A percentile compares a stretch with the other conserved stretches of the same genome.
Evolutionary conservation across 92 coral and sea anemone genomes (phyloP).

Genomic region (Epizoanthus rinbou): DNA sequence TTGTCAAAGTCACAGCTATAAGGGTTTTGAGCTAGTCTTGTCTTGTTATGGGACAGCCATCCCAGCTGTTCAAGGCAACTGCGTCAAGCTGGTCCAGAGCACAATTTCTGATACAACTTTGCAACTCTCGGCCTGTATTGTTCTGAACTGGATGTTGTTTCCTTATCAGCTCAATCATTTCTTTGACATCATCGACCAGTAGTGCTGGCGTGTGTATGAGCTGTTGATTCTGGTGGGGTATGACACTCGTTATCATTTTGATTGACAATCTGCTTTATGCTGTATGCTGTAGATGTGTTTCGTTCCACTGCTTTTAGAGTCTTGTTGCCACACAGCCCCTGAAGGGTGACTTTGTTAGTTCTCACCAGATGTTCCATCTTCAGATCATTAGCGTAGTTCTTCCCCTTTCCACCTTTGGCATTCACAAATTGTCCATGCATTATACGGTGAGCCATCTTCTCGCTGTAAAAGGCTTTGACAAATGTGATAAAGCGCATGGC

Average conservation of each 20-base stretch:
- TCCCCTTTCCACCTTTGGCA: conserved; percentile 43
- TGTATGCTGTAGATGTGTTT: conserved; percentile 23
- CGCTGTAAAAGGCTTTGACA: conserved; percentile 53
- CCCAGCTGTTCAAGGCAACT: conserved; percentile 48
- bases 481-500: conserved; percentile 64
- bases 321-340: conserved; percentile 57
- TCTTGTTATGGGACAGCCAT: conserved; percentile 46
- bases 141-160: conserved; percentile 39
- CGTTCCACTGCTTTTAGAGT: conserved; percentile 59
- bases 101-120: conserved; percentile 46
- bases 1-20: conserved; percentile 23
- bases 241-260: conserved; percentile 41
- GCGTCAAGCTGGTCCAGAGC: conserved; percentile 57
- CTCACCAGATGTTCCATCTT: conserved; percentile 42
- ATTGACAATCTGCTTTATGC: conserved; percentile 5
- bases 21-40: not conserved
- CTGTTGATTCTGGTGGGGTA: conserved; percentile 51
- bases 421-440: conserved; percentile 71
- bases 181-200: conserved; percentile 46
- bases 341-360: conserved; percentile 36
- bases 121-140: conserved; percentile 36
- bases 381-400: conserved; percentile 42
- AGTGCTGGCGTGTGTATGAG: conserved; percentile 54
- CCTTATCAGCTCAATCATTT: conserved; percentile 37
- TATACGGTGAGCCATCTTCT: conserved; percentile 58